A percentile compares a stretch with the other conserved stretches of the same genome.
Conservation (phyloP, 2,113 vertebrate genomes). For the Cynopterus brachyotis region DNA sequence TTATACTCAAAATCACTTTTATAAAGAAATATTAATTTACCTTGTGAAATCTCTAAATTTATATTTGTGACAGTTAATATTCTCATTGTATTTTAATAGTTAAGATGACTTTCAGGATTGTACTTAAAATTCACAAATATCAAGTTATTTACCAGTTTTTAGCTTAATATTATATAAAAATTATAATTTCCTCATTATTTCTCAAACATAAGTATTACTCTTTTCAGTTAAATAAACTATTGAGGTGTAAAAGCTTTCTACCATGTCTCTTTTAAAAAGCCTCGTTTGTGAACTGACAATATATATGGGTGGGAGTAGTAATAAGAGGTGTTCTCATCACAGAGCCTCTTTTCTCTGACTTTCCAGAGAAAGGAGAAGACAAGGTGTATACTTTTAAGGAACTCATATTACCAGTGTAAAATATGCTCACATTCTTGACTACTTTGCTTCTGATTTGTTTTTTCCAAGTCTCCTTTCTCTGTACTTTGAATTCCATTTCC, state of each 20-base stretch:
- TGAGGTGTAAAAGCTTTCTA: not conserved
- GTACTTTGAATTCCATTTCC: not conserved
- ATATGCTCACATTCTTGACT: not conserved
- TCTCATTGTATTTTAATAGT: not conserved
- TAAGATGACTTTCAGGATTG: not conserved
- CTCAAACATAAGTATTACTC: not conserved
- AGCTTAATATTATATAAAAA: not conserved
- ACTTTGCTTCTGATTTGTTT: not conserved
- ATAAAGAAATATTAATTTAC: not conserved
- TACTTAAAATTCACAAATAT: not conserved
- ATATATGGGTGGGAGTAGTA: not conserved
- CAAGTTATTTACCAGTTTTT: not conserved
- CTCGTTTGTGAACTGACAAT: not conserved
- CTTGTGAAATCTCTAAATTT: constrained; percentile 1
- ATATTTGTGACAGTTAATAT: not conserved
- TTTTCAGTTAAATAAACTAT: not conserved
- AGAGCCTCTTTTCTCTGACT: not conserved
- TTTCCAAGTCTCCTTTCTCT: not conserved
- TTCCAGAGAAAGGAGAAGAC: not conserved
- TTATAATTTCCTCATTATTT: not conserved
- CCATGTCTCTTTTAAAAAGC: not conserved
- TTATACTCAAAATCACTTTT: not conserved
- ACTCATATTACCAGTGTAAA: not conserved
- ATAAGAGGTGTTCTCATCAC: not conserved
- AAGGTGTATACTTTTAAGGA: not conserved